Conservation (phyloP, 2,113 vertebrate genomes). For the Coptodon bakossiorum region DNA sequence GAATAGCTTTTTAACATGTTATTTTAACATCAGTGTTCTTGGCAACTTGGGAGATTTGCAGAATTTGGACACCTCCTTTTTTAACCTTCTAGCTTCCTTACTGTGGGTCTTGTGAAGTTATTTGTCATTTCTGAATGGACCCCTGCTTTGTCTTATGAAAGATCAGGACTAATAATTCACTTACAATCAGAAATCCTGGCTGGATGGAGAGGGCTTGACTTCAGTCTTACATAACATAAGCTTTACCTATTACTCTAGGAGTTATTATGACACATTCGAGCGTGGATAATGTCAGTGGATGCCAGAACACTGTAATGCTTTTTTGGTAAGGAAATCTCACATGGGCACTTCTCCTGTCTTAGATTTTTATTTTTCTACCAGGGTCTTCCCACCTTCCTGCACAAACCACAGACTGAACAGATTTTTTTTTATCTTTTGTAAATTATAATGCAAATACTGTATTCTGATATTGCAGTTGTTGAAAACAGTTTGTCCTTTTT, state of each 20-base stretch:
- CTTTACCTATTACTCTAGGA: neutral
- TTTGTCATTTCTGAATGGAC: conserved; percentile 28
- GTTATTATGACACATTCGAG: neutral
- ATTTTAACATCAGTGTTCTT: conserved; percentile 28
- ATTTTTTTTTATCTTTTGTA: conserved; percentile 76
- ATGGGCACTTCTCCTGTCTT: conserved; percentile 28
- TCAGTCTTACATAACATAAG: conserved; percentile 29
- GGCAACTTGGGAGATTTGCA: neutral
- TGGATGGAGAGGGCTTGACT: neutral
- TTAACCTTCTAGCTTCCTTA: neutral
- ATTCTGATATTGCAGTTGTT: conserved; percentile 74
- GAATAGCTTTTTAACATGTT: conserved; percentile 6
- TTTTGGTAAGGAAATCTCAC: conserved; percentile 6
- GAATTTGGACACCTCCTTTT: neutral
- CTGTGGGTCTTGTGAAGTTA: conserved; percentile 25
- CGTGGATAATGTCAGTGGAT: neutral
- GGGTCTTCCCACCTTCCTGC: conserved; percentile 85
- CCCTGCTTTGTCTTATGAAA: conserved; percentile 8
- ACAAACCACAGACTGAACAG: conserved; percentile 89
- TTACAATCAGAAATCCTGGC: neutral
- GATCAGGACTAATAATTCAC: neutral
- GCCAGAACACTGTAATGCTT: conserved; percentile 1
- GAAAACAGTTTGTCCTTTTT: conserved; percentile 56
- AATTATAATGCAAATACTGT: conserved; percentile 57
- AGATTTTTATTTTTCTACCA: conserved; percentile 63